Evolutionary conservation across 2,797 vertebrate species (phyloP), one percentile per base, ranked within the genome.

Genomic region (Novumbra hubbsi): DNA sequence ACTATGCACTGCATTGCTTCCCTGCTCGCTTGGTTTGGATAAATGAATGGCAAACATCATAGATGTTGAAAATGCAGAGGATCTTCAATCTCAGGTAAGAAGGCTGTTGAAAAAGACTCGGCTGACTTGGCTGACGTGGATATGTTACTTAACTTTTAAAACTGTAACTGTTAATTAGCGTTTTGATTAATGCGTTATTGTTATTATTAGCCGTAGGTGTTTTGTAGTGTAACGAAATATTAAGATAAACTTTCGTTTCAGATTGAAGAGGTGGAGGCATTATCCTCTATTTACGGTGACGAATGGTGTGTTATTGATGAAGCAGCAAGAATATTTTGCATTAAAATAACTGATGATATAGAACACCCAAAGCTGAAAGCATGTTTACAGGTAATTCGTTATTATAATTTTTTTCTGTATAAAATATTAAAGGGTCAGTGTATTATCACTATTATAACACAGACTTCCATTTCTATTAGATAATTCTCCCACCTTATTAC

Each of bases 281-380:
- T 99, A 77, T 96, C 98, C 11, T 95, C 97, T 4, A 99, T 99
- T 85, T 99, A 98, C 48, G 96, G 95, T 0, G 96, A 98, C 19
- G 96, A 99, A 17, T 99, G 98, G 98, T 98, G 96, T 87, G 95
- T 96, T 77, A 92, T 99, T 78, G 95, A 99, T 78, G 96, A 98
- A 87, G 90, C 92, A 17, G 93, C 95, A 69, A 94, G 94, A 86
- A 94, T 97, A 89, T 99, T 98, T 87, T 98, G 97, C 87, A 98
- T 99, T 88, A 95, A 93, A 87, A 94, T 99, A 84, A 93, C 88
- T 2, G 93, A 93, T 21, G 87, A 92, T 69, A 81, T 92, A 72
- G 92, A 95, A 69, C 80, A 91, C 12, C 92, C 93, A 14, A 96
- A 94, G 78, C 93, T 95, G 91, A 96, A 94, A 0, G 90, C 96